Evolutionary conservation across 2,888 invertebrate genomes (phyloP), one percentile per base, ranked within the genome.

Genomic region (Microdon myrmicae): DNA sequence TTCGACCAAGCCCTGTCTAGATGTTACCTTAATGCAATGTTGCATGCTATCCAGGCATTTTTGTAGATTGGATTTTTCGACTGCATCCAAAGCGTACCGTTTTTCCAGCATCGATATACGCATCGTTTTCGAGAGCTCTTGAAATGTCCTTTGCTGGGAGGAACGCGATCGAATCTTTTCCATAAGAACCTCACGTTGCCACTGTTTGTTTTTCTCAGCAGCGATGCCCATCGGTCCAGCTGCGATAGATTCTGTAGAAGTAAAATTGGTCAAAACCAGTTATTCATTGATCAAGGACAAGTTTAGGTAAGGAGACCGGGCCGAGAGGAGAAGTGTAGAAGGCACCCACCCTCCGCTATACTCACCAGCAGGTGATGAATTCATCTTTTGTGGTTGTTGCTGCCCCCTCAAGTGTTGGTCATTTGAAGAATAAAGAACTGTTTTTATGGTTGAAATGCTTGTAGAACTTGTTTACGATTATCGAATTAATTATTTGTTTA

Each of bases 21-120:
- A 93, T 56, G 90, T 92, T 2, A 96, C 93, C 85, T 94, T 94
- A 69, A 96, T 95, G 60, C 93, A 94, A 79, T 94, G 92, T 74
- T 96, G 96, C 70, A 96, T 83, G 54, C 91, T 91, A 76, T 96
- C 96, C 67, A 96, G 82, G 77, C 94, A 94, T 81, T 91, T 90
- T 77, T 95, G 94, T 58, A 96, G 83, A 71, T 92, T 91, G 72
- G 86, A 85, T 73, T 92, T 88, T 75, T 95, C 95, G 25, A 88
- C 86, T 71, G 87, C 88, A 73, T 96, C 96, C 44, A 94, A 83
- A 3, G 91, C 89, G 81, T 92, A 93, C 61, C 94, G 84, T 77
- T 96, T 94, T 74, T 96, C 96, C 81, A 93, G 82, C 81, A 94
- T 85, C 49, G 92, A 87, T 88, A 92, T 90, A 70, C 94, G 85